Evolutionary conservation across 2,888 invertebrate species (phyloP).

Genomic region (Chesias legatella): DNA sequence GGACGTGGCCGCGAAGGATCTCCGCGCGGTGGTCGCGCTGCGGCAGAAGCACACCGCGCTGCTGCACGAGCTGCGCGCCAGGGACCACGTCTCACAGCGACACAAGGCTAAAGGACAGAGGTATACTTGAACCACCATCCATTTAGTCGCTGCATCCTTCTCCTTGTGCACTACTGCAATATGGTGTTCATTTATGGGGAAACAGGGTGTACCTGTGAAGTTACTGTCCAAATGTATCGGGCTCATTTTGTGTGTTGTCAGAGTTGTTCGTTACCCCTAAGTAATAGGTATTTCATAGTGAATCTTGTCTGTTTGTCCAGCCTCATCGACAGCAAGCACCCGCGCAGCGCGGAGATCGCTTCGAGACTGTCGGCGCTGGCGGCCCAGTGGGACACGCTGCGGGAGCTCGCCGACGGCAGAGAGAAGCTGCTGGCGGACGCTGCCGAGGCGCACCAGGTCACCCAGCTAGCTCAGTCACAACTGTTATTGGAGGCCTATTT

Average conservation of each 20-base stretch:
- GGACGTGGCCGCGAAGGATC: conserved; percentile 95
- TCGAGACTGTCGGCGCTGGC: conserved; percentile 88
- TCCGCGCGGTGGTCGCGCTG: conserved; percentile 92
- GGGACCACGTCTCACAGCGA: conserved; percentile 69
- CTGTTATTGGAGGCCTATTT: no score
- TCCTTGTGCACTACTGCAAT: no score
- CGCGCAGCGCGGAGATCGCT: conserved; percentile 89
- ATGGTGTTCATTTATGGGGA: no score
- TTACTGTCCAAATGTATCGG: no score
- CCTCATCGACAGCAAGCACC: conserved; percentile 90
- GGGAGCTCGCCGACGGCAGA: conserved; percentile 83
- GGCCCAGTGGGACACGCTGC: conserved; percentile 94
- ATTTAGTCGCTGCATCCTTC: no score
- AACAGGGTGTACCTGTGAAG: no score
- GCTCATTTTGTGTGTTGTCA: no score
- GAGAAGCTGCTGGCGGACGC: conserved; percentile 82
- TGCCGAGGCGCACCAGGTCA: conserved; percentile 94
- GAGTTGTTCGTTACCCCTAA: no score
- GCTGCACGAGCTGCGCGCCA: conserved; percentile 92
- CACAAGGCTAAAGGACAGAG: conserved; percentile 81
- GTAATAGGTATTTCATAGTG: not conserved
- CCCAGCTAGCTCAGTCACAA: no score
- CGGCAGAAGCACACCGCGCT: conserved; percentile 96
- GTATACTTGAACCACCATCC: no score
- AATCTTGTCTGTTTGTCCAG: conserved; percentile 45